Evolutionary conservation across 2,888 invertebrate species (phyloP).

Genomic region (Pollenia amentaria): DNA sequence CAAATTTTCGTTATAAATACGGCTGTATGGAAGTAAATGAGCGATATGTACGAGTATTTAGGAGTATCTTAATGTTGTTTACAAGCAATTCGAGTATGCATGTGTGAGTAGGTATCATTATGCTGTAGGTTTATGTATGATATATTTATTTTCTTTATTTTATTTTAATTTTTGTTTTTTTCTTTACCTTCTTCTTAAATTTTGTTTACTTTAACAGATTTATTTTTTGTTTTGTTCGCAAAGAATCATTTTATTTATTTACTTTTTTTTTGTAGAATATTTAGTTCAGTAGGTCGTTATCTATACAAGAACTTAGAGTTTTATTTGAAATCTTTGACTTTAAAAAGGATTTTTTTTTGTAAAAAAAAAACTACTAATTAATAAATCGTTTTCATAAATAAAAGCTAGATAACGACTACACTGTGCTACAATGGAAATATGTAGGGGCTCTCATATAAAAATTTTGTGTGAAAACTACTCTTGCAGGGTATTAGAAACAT

Average conservation of each 20-base stretch:
- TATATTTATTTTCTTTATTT: conserved; percentile 18
- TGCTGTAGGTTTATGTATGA: conserved; percentile 22
- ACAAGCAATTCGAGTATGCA: background rate
- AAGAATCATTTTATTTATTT: conserved; percentile 46
- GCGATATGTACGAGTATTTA: too few relatives aligned
- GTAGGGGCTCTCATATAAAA: too few relatives aligned
- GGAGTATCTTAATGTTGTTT: background rate
- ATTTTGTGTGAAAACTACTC: too few relatives aligned
- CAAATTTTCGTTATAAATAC: too few relatives aligned
- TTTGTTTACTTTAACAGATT: conserved; percentile 9
- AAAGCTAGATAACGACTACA: background rate
- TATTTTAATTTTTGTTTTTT: conserved; percentile 7
- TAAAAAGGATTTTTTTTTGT: background rate
- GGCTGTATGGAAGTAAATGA: too few relatives aligned
- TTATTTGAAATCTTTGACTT: conserved; percentile 15
- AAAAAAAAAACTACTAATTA: too few relatives aligned
- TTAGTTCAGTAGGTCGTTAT: conserved; percentile 58
- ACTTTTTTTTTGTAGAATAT: conserved; percentile 59
- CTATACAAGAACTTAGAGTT: background rate
- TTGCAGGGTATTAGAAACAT: too few relatives aligned
- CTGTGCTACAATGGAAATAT: too few relatives aligned
- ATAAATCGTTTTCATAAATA: background rate
- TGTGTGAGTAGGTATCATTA: conserved; percentile 3
- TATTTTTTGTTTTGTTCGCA: conserved; percentile 26
- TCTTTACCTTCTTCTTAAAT: conserved; percentile 22